phyloP scores from a whole-genome alignment of 2,888 invertebrate genomes.

The Neuroscelio doddi region DNA sequence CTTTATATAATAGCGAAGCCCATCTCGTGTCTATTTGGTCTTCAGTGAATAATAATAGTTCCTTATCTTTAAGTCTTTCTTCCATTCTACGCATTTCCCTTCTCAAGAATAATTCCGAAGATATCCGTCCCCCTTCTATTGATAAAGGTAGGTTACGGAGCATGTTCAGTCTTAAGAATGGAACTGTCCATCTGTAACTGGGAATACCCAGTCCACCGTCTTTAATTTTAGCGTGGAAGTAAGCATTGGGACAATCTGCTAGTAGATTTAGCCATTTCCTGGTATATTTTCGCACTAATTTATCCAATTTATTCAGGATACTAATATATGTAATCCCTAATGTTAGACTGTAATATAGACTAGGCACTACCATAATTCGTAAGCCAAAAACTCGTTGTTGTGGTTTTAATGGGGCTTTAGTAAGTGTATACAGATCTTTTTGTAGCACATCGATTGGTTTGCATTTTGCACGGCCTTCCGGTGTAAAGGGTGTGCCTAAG shows the following conservation, averaged over 20 bases:
- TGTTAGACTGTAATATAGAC: background rate
- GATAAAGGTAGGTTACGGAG: background rate
- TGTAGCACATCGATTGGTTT: conserved; percentile 1
- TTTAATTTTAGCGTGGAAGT: conserved; percentile 55
- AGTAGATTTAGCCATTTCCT: conserved; percentile 60
- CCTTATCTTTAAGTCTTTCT: background rate
- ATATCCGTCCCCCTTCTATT: background rate
- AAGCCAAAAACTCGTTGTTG: conserved; percentile 38
- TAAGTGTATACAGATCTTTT: background rate
- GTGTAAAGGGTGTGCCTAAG: conserved; percentile 22
- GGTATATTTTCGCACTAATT: conserved; percentile 52
- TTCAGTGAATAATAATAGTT: background rate
- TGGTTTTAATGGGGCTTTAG: conserved; percentile 31
- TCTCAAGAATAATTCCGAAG: background rate
- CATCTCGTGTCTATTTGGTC: conserved; percentile 1
- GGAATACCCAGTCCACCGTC: conserved; percentile 53
- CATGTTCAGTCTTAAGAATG: conserved; percentile 9
- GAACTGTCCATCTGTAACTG: conserved; percentile 39
- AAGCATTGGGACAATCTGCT: conserved; percentile 55
- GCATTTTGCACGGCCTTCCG: conserved; percentile 12
- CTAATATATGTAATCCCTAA: conserved; percentile 2
- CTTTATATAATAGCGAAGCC: conserved; percentile 2
- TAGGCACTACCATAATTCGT: background rate
- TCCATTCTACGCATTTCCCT: background rate
- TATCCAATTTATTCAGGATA: conserved; percentile 48